phyloP scores from a whole-genome alignment of 1,140 invertebrate genomes.

The Pachypeltis micranthus region DNA sequence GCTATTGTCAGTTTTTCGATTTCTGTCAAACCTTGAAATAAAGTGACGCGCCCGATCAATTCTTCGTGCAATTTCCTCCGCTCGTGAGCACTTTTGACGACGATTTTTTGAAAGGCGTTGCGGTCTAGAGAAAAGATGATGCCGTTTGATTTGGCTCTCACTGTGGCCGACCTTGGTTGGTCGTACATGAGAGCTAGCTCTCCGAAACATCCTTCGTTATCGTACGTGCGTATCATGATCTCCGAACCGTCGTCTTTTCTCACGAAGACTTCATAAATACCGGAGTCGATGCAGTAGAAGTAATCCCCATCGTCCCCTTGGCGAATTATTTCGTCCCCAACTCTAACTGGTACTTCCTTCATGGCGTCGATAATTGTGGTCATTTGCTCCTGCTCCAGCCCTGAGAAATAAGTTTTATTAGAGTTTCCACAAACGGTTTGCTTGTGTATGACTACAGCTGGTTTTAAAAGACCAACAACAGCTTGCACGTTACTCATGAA shows the following conservation, averaged over 20 bases:
- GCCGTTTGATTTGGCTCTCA: constrained; percentile 67
- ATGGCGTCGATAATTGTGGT: constrained; percentile 12
- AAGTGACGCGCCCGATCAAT: constrained; percentile 82
- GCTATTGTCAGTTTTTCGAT: constrained; percentile 94
- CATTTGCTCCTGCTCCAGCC: not conserved
- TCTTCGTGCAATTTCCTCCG: constrained; percentile 93
- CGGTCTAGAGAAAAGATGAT: constrained; percentile 93
- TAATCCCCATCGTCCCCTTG: constrained; percentile 4
- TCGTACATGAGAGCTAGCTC: constrained; percentile 95
- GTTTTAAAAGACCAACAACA: no score
- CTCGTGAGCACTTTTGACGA: constrained; percentile 89
- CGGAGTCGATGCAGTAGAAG: constrained; percentile 42
- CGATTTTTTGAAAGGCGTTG: constrained; percentile 85
- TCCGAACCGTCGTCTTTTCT: constrained; percentile 45
- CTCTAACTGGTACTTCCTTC: not conserved
- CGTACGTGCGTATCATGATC: constrained; percentile 71
- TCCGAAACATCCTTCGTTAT: constrained; percentile 83
- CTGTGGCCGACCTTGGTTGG: constrained; percentile 86
- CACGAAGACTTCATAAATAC: constrained; percentile 79
- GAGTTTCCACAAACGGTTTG: no score
- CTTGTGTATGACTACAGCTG: no score
- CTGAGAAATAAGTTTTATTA: no score
- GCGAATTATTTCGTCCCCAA: constrained; percentile 9
- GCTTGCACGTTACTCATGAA: no score
- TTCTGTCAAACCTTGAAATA: constrained; percentile 48